Percentiles rank a stretch among this genome's conserved stretches.
Evolutionary conservation across 2,888 invertebrate genomes (phyloP).

Genomic region (Apotomis turbidana): DNA sequence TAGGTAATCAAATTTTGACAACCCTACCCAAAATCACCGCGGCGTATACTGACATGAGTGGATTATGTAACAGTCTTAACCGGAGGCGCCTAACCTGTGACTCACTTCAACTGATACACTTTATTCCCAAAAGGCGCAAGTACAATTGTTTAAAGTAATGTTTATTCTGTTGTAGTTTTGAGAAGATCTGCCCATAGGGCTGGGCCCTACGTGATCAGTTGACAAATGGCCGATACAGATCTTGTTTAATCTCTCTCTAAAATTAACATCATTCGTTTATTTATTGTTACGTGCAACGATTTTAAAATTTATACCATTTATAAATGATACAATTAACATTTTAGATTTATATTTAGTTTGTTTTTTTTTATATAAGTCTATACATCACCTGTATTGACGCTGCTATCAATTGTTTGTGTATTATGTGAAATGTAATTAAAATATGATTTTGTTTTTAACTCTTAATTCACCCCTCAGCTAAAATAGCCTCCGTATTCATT

Average conservation of each 20-base stretch:
- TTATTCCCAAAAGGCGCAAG: not conserved
- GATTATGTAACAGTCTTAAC: conserved; percentile 14
- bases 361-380: no score
- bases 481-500: no score
- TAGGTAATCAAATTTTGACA: not conserved
- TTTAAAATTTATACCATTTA: not conserved
- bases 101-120: not conserved
- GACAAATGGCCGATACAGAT: conserved; percentile 18
- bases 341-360: no score
- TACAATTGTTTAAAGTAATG: not conserved
- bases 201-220: conserved; percentile 15
- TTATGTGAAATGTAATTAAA: no score
- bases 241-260: not conserved
- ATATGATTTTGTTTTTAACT: no score
- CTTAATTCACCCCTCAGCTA: no score
- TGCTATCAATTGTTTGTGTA: no score
- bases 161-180: not conserved
- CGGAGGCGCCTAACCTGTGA: conserved; percentile 23
- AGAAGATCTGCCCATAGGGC: not conserved
- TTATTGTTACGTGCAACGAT: conserved; percentile 3
- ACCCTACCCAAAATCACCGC: conserved; percentile 12
- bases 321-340: no score
- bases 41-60: not conserved
- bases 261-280: conserved; percentile 12
- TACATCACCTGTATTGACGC: no score